Base-by-base conservation (phyloP, 35 echinoderm and acorn worm genomes). In the Holothuria glaberrima region DNA sequence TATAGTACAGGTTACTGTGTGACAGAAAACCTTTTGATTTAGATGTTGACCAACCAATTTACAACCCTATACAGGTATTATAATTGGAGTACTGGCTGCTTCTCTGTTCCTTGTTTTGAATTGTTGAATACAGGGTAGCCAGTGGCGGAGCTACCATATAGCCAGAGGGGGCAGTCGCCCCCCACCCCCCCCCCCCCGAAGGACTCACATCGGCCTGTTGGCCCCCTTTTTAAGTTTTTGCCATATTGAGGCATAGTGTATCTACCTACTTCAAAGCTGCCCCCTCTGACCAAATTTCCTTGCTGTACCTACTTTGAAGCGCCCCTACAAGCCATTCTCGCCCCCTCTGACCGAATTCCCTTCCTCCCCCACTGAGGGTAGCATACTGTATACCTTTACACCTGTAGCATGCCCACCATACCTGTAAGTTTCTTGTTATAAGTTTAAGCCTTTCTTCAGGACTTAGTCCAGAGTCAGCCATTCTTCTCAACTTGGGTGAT, bases 361-460 rank as follows among this genome's bases (percentile, higher is more conserved):
- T n/a, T n/a, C n/a, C n/a, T n/a, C 16, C 16, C n/a, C 16, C 16
- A n/a, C n/a, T 61, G 16, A 18, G 58, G n/a, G 0, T 61, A 2
- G 16, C 58, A 61, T 61, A 61, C n/a, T 41, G 36, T 41, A 41
- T 21, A 24, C 18, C 21, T 28, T 3, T 6, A 12, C 62, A 24
- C 29, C 21, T 75, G 6, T 26, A 75, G 6, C 6, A 35, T 67
- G 61, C 12, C 17, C 78, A 71, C 34, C 16, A 50, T 68, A 93
- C 91, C 91, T 93, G 91, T 27, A 93, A 56, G 82, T 93, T 93
- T 52, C 91, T 93, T 26, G 91, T 82, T 61, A 93, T 93, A 28
- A 93, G 74, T 22, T 72, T 74, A 38, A 89, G 50, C 34, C 75
- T 80, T 48, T 93, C 74, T 17, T 93, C 91, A 38, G 64, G 54